A percentile compares a stretch with the other conserved stretches of the same genome.
Conservation (phyloP, 1,140 invertebrate genomes). For the Neodiprion pinetum region DNA sequence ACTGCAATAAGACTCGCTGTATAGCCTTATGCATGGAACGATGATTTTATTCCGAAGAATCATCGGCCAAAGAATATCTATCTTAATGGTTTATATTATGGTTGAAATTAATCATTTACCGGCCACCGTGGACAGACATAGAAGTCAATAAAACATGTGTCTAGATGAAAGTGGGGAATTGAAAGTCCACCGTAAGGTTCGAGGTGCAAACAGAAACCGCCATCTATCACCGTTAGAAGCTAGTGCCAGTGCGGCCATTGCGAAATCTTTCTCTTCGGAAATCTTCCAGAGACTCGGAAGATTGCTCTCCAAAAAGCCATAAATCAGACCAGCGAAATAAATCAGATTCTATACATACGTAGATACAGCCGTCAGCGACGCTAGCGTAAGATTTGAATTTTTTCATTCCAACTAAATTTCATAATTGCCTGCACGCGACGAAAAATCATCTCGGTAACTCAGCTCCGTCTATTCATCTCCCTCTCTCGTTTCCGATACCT, state of each 20-base stretch:
- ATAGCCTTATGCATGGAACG: no score
- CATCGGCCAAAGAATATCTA: background rate
- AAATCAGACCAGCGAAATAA: conserved; percentile 9
- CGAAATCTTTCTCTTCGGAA: conserved; percentile 13
- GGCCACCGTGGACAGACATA: background rate
- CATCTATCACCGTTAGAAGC: conserved; percentile 14
- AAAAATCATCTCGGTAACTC: background rate
- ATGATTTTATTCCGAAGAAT: background rate
- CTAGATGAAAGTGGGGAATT: conserved; percentile 11
- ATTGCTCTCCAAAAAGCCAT: conserved; percentile 9
- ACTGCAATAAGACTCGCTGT: no score
- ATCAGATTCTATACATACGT: background rate
- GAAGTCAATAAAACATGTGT: conserved; percentile 12
- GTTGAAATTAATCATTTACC: background rate
- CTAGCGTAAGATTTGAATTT: background rate
- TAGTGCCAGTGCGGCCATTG: background rate
- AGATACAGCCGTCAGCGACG: background rate
- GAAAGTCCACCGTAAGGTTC: background rate
- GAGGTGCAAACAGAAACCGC: conserved; percentile 9
- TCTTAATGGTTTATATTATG: background rate
- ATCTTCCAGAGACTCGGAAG: background rate
- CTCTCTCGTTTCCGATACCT: no score
- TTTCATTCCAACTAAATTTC: background rate
- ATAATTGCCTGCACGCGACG: background rate
- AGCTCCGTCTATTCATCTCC: background rate